Evolutionary conservation across 2,888 invertebrate species (phyloP).

Genomic region (Sicus ferrugineus): DNA sequence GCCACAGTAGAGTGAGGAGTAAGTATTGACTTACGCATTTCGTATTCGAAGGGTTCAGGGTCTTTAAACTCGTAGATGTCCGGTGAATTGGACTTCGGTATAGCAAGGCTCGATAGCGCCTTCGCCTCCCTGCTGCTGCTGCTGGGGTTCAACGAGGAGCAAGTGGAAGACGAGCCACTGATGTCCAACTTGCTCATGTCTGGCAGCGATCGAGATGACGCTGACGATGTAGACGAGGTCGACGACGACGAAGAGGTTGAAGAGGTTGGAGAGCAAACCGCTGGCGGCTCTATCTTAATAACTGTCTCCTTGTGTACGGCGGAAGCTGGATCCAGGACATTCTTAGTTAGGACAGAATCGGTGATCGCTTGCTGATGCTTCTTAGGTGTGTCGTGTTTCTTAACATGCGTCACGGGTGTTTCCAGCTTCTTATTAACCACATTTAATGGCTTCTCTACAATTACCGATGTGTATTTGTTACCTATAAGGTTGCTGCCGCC

Average conservation of each 20-base stretch:
- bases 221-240: constrained; percentile 44
- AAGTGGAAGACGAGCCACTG: constrained; percentile 47
- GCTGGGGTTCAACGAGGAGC: constrained; percentile 37
- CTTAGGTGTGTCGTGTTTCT: constrained; percentile 41
- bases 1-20: constrained; percentile 30
- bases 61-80: constrained; percentile 91
- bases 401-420: constrained; percentile 30
- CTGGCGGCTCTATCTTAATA: constrained; percentile 51
- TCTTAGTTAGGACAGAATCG: neutral
- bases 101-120: neutral
- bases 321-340: constrained; percentile 6
- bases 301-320: constrained; percentile 47
- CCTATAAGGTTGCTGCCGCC: constrained; percentile 30
- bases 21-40: constrained; percentile 68
- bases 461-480: constrained; percentile 53
- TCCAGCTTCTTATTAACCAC: constrained; percentile 41
- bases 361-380: constrained; percentile 36
- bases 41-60: constrained; percentile 87
- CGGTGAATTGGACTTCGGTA: constrained; percentile 44
- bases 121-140: constrained; percentile 25
- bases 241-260: constrained; percentile 53
- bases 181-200: constrained; percentile 60
- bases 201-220: constrained; percentile 51
- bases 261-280: constrained; percentile 51
- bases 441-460: constrained; percentile 53